phyloP scores from a whole-genome alignment of 2,888 invertebrate genomes.

The Furcula furcula region DNA sequence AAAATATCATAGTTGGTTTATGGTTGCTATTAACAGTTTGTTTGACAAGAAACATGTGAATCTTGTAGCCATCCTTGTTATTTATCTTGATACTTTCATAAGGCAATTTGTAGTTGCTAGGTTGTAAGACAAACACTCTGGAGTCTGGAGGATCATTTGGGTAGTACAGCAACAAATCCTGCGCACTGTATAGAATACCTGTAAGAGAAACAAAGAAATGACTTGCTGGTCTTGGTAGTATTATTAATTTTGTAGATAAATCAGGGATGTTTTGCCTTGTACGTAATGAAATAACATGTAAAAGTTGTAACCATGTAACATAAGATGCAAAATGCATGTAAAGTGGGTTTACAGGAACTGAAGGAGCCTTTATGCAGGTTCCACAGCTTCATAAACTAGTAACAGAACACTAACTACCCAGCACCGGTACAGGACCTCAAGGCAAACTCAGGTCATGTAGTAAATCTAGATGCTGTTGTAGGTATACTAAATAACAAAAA shows the following conservation, averaged over 20 bases:
- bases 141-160: slow-evolving; percentile 95
- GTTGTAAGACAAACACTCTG: slow-evolving; percentile 92
- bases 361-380: too few relatives aligned
- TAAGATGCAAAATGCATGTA: too few relatives aligned
- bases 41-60: slow-evolving; percentile 91
- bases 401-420: too few relatives aligned
- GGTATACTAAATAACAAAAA: too few relatives aligned
- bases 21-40: slow-evolving; percentile 86
- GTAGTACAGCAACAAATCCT: slow-evolving; percentile 93
- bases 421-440: too few relatives aligned
- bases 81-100: slow-evolving; percentile 89
- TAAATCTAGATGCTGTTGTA: too few relatives aligned
- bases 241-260: too few relatives aligned
- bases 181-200: slow-evolving; percentile 92
- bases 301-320: too few relatives aligned
- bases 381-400: too few relatives aligned
- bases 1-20: slow-evolving; percentile 92
- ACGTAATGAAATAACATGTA: neutral
- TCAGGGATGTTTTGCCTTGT: neutral
- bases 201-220: slow-evolving; percentile 38
- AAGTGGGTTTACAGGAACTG: too few relatives aligned
- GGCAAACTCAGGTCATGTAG: too few relatives aligned
- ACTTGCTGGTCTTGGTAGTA: too few relatives aligned
- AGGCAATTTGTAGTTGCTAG: slow-evolving; percentile 91
- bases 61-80: slow-evolving; percentile 87